Conservation (phyloP, 2,888 invertebrate genomes). For the Tortrix viridana region DNA sequence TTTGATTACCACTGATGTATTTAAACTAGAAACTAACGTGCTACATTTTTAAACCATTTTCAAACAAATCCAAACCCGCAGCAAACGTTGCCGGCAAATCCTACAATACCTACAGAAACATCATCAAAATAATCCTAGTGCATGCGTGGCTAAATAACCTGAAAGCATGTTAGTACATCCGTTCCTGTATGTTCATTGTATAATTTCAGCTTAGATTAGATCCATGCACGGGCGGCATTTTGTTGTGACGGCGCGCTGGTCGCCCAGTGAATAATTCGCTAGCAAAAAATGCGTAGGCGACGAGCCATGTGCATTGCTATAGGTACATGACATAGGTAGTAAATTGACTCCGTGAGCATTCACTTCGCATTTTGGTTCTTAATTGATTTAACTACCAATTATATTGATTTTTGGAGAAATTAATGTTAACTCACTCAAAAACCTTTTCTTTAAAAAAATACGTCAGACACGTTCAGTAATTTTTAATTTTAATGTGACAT, state of each 20-base stretch:
- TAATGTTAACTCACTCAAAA: no score
- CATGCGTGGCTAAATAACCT: conserved; percentile 7
- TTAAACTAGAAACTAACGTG: background rate
- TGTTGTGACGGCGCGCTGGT: conserved; percentile 20
- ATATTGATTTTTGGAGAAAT: no score
- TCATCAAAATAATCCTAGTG: conserved; percentile 14
- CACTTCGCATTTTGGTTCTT: no score
- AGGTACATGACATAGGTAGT: background rate
- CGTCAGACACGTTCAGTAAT: no score
- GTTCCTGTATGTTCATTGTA: conserved; percentile 8
- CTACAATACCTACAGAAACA: background rate
- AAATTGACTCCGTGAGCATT: background rate
- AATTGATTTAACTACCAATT: no score
- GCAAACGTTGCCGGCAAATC: background rate
- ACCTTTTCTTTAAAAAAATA: no score
- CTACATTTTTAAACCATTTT: no score
- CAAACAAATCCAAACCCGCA: no score
- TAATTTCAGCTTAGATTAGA: conserved; percentile 18
- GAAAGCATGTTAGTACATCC: conserved; percentile 4
- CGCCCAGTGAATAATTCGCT: conserved; percentile 10
- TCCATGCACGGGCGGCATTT: conserved; percentile 17
- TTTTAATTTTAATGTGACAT: no score
- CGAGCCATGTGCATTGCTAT: conserved; percentile 15
- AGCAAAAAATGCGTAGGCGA: conserved; percentile 25
- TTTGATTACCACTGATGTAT: conserved; percentile 18